Base-by-base conservation (phyloP, 2,797 vertebrate species). In the Okamejei kenojei region DNA sequence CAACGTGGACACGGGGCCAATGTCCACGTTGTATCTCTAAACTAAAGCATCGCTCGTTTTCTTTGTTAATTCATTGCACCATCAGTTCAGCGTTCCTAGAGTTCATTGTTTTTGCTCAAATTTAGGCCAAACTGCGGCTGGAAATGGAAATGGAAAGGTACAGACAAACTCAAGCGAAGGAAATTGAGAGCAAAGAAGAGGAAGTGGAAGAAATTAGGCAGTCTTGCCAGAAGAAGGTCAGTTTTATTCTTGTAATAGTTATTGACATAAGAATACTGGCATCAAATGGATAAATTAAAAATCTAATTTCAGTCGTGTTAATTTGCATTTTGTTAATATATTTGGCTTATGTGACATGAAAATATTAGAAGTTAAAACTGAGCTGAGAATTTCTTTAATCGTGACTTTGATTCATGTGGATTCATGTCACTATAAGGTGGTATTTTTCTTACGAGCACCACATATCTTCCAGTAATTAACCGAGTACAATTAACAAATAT, bases 121-220 rank as follows among this genome's bases (percentile, higher is more conserved):
- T 81, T 71, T 93, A 97, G 98, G 98, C 98, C 61, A 99, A 99
- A 94, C 96, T 99, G 74, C 98, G 99, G 90, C 96, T 99, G 84
- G 98, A 99, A 95, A 99, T 99, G 99, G 99, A 99, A 96, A 99
- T 97, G 97, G 98, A 99, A 95, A 95, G 98, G n/a, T 95, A 98
- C 93, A 97, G 98, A 93, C 99, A 99, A 94, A 99, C 97, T 6
- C 98, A 99, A 77, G 96, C 97, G 94, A 99, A 99, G 95, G 99
- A 99, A 93, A 96, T 99, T 0, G 99, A 99, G 94, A 97, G 95
- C 96, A 98, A 99, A 11, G 98, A 99, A 0, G 99, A 99, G 58
- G 99, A 99, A 94, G 98, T 99, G 94, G 99, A 99, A 94, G 98
- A 99, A 95, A 98, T 98, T 94, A 96, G 99, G 82, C 98, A 99